Base-by-base conservation (phyloP, 2,113 vertebrate genomes). In the Saccopteryx bilineata region DNA sequence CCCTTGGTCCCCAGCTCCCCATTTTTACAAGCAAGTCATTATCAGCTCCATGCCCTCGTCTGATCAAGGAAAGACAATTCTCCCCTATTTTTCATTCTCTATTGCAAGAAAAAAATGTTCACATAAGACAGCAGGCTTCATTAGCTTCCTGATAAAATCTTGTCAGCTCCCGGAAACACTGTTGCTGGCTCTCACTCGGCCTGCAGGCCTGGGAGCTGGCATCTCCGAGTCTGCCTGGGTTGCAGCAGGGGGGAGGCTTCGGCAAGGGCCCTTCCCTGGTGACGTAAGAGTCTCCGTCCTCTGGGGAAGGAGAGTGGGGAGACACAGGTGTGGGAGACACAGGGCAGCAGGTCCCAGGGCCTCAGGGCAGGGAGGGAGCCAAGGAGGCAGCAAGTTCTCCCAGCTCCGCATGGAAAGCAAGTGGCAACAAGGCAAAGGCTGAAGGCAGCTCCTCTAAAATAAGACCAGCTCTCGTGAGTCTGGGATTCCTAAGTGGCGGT, bases 131-230 rank as follows among this genome's bases (percentile, higher is more conserved):
- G 76, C 39, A 72, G 84, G n/a, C 50, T 91, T 92, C 87, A 84
- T 74, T 63, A 58, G 75, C 82, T 56, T 85, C 81, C 86, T 88
- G 78, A 78, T 65, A 33, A 87, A 88, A 74, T 33, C 91, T 54
- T 69, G 48, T 28, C 61, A 48, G 4, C 12, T 24, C 63, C 68
- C 8, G 0, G 72, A 58, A 39, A 9, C 28, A 23, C 5, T 69
- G 54, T 33, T 95, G 83, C 66, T 58, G 50, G 81, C 18, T 33
- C 33, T 48, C 33, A 54, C 21, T 66, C 50, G 63, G 81, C 87
- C 79, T 90, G 52, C 48, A 65, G 72, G 24, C 65, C 24, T 33
- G 31, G n/a, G 14, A 83, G 48, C 46, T 63, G 71, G 78, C 82
- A 81, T 18, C 23, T 21, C 90, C 54, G 60, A 80, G 54, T 50